Conservation (phyloP, 2,113 vertebrate species). For the Marmota monax region DNA sequence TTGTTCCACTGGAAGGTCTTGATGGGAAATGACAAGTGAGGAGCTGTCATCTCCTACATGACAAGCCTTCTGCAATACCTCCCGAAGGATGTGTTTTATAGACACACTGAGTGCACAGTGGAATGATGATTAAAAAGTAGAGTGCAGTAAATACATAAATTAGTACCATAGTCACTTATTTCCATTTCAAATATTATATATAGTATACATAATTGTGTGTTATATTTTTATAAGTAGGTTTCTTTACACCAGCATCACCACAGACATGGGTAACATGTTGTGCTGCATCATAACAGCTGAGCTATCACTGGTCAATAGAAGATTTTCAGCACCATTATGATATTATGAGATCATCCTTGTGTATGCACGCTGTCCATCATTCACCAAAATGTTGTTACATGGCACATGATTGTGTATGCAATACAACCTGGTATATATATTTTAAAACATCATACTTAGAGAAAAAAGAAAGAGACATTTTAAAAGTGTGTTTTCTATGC, state of each 20-base stretch:
- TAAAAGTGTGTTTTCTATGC: not conserved
- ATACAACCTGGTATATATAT: not conserved
- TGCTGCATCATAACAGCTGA: not conserved
- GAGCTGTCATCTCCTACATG: not conserved
- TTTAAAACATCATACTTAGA: not conserved
- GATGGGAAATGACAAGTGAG: not conserved
- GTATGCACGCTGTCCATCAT: not conserved
- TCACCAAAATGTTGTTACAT: not conserved
- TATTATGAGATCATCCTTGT: not conserved
- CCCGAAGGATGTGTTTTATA: no score
- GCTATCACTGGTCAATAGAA: not conserved
- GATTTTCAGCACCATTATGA: not conserved
- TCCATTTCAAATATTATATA: no score
- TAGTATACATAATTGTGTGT: no score
- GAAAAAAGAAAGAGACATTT: not conserved
- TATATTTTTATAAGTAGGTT: not conserved
- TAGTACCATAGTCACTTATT: no score
- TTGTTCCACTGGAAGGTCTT: not conserved
- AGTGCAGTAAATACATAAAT: no score
- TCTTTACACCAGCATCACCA: not conserved
- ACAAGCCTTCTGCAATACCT: not conserved
- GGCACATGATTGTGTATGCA: not conserved
- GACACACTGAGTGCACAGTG: no score
- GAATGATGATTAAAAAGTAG: no score
- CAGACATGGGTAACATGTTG: not conserved